Percentiles rank a stretch among this genome's conserved stretches.
Evolutionary conservation across 2,113 vertebrate species (phyloP).

Genomic region (Clupea harengus): DNA sequence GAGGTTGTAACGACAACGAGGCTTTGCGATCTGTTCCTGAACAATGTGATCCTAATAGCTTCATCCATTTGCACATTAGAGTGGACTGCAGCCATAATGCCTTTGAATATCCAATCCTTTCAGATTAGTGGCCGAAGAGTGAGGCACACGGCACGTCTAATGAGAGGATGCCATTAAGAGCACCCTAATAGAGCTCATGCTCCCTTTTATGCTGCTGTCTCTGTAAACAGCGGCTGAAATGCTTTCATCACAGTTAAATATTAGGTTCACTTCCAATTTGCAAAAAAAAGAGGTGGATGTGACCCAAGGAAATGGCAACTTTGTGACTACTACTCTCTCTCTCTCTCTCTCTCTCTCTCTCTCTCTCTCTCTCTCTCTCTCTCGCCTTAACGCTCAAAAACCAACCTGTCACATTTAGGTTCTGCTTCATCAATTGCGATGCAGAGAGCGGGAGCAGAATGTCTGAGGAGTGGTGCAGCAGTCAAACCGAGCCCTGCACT

Average conservation of each 20-base stretch:
- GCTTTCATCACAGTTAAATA: not conserved
- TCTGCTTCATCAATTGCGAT: not conserved
- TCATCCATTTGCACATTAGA: conserved; percentile 1
- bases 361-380: not conserved
- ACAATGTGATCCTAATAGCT: not conserved
- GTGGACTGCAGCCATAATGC: not conserved
- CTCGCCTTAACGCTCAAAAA: not conserved
- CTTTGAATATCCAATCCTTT: not conserved
- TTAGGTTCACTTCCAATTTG: not conserved
- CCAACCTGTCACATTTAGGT: conserved; percentile 15
- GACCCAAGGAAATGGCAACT: not conserved
- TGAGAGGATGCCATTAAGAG: not conserved
- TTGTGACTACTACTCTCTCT: not conserved
- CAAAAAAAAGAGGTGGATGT: not conserved
- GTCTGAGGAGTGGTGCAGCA: not conserved
- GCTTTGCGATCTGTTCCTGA: not conserved
- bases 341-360: not conserved
- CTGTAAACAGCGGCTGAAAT: not conserved
- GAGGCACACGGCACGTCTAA: not conserved
- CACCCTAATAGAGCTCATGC: not conserved
- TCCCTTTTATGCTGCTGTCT: not conserved
- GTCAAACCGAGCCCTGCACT: not conserved
- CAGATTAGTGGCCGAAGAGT: not conserved
- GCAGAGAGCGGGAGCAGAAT: not conserved
- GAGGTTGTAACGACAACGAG: not conserved